phyloP scores from a whole-genome alignment of 2,888 invertebrate species.

The Andrena minutula region DNA sequence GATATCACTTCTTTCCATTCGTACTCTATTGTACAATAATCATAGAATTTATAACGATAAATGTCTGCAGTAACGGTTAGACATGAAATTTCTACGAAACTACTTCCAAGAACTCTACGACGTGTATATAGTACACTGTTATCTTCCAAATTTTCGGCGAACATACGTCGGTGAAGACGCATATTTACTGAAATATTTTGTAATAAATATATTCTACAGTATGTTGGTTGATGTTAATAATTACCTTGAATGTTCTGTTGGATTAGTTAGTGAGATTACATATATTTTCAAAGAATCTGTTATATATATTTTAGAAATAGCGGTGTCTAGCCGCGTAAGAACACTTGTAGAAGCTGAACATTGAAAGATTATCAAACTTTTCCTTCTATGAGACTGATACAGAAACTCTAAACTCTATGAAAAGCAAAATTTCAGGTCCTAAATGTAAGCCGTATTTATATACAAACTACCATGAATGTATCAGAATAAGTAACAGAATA shows the following conservation, averaged over 20 bases:
- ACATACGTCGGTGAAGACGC: conserved; percentile 39
- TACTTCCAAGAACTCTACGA: conserved; percentile 40
- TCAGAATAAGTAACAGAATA: conserved; percentile 43
- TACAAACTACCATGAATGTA: conserved; percentile 49
- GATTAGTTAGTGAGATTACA: neutral
- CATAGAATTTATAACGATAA: conserved; percentile 4
- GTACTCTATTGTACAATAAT: conserved; percentile 1
- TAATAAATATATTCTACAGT: conserved; percentile 80
- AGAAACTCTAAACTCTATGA: conserved; percentile 27
- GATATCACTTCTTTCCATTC: conserved; percentile 16
- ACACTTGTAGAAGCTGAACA: conserved; percentile 15
- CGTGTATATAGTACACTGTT: conserved; percentile 30
- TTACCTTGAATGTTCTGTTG: conserved; percentile 28
- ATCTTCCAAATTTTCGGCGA: conserved; percentile 58
- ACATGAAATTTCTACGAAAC: conserved; percentile 22
- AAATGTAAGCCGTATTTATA: conserved; percentile 54
- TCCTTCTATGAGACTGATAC: conserved; percentile 49
- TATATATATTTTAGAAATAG: conserved; percentile 13
- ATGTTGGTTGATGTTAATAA: conserved; percentile 55
- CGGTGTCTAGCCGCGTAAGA: conserved; percentile 10
- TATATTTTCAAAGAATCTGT: conserved; percentile 21
- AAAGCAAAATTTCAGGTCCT: conserved; percentile 51
- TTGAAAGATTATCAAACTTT: conserved; percentile 31
- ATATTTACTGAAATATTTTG: conserved; percentile 79
- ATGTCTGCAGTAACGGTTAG: conserved; percentile 25